Conservation (phyloP, 1,140 invertebrate species). For the Nebria ingens region DNA sequence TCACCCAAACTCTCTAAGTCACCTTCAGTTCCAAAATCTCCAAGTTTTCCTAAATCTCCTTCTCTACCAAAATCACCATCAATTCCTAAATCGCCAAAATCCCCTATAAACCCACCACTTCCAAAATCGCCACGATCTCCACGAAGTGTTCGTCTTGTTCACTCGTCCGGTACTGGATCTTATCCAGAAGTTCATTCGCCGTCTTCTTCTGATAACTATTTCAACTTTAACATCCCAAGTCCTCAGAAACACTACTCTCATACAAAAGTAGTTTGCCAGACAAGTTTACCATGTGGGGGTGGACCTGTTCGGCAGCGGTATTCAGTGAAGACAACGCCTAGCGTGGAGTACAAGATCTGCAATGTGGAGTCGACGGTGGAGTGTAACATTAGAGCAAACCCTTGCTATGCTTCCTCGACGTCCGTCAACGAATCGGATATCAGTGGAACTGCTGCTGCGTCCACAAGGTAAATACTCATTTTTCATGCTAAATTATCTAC, state of each 20-base stretch:
- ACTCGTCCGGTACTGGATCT: not conserved
- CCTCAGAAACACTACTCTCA: conserved; percentile 20
- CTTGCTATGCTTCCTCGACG: conserved; percentile 28
- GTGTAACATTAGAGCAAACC: conserved; percentile 29
- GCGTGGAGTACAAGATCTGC: conserved; percentile 29
- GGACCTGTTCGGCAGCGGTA: not conserved
- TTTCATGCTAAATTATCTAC: no score
- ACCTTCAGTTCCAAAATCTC: conserved; percentile 16
- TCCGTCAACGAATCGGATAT: conserved; percentile 24
- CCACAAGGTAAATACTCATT: conserved; percentile 9
- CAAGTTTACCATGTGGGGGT: conserved; percentile 20
- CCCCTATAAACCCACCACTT: not conserved
- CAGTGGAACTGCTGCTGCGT: conserved; percentile 4
- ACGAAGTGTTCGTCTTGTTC: conserved; percentile 15
- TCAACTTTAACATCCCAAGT: conserved; percentile 24
- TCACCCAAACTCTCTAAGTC: conserved; percentile 20
- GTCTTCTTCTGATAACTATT: conserved; percentile 16
- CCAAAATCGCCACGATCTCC: conserved; percentile 23
- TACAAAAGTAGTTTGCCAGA: conserved; percentile 18
- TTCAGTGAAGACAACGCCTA: conserved; percentile 25
- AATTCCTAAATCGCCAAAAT: not conserved
- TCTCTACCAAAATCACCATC: not conserved
- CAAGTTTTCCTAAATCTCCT: not conserved
- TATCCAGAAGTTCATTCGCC: conserved; percentile 18
- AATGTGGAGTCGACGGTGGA: conserved; percentile 25